phyloP scores from a whole-genome alignment of 2,888 invertebrate genomes.

The Heliconius ethilla region DNA sequence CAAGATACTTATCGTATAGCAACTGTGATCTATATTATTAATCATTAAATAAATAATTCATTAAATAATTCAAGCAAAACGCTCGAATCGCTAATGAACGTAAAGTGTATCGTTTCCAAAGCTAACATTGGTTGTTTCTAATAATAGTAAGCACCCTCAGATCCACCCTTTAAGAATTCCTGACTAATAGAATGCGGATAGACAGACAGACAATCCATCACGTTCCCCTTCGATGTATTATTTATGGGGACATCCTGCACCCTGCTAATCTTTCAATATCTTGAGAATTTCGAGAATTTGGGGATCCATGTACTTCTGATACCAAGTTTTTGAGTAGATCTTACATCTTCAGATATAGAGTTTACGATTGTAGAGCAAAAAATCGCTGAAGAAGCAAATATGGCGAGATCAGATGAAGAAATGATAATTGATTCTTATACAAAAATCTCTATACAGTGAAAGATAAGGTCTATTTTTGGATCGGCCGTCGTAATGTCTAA shows the following conservation, averaged over 20 bases:
- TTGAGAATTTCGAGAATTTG: slow-evolving; percentile 75
- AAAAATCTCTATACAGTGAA: slow-evolving; percentile 45
- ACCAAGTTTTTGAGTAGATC: slow-evolving; percentile 43
- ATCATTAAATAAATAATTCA: slow-evolving; percentile 19
- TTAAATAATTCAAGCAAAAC: slow-evolving; percentile 25
- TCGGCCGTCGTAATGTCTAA: slow-evolving; percentile 37
- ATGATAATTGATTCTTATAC: slow-evolving; percentile 50
- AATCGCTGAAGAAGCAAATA: slow-evolving; percentile 51
- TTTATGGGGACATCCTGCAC: slow-evolving; percentile 78
- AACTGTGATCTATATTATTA: not conserved
- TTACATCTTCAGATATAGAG: slow-evolving; percentile 54
- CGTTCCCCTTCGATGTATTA: slow-evolving; percentile 78
- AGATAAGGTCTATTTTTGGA: slow-evolving; percentile 46
- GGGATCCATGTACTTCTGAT: slow-evolving; percentile 55
- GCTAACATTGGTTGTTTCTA: slow-evolving; percentile 74
- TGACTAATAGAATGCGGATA: slow-evolving; percentile 80
- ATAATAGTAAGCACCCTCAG: slow-evolving; percentile 71
- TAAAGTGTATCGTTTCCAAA: slow-evolving; percentile 65
- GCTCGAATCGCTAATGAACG: slow-evolving; percentile 60
- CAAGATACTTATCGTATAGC: not conserved
- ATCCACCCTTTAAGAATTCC: slow-evolving; percentile 79
- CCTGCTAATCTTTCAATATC: slow-evolving; percentile 82
- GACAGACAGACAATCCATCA: slow-evolving; percentile 79
- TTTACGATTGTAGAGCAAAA: slow-evolving; percentile 51
- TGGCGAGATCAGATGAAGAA: slow-evolving; percentile 57